Conservation (phyloP, 2,797 vertebrate species). For the Odontamblyopus lacepedii region DNA sequence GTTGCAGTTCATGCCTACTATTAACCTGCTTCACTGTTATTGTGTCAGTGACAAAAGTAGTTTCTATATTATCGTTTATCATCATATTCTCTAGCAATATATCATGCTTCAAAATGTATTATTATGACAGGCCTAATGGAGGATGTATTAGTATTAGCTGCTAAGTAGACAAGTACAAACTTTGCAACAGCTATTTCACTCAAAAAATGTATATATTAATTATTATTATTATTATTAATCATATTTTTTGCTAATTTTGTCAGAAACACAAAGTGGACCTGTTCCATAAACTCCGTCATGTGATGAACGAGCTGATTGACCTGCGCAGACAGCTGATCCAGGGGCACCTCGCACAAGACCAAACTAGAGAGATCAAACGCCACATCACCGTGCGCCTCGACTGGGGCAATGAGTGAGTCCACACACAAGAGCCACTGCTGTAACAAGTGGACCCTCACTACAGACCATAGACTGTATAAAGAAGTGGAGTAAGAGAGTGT, state of each 20-base stretch:
- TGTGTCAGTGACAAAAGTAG: too few relatives aligned
- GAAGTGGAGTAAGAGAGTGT: too few relatives aligned
- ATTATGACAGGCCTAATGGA: too few relatives aligned
- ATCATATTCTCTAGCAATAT: too few relatives aligned
- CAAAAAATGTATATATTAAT: too few relatives aligned
- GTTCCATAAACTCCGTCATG: slow-evolving; percentile 98
- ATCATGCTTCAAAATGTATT: too few relatives aligned
- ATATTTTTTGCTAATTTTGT: slow-evolving; percentile 26
- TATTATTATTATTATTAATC: too few relatives aligned
- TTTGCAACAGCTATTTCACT: too few relatives aligned
- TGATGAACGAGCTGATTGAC: slow-evolving; percentile 99
- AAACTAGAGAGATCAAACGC: slow-evolving; percentile 96
- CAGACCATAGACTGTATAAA: too few relatives aligned
- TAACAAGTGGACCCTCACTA: background rate
- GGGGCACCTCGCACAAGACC: slow-evolving; percentile 97
- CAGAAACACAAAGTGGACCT: slow-evolving; percentile 99
- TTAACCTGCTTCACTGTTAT: too few relatives aligned
- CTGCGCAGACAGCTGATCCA: slow-evolving; percentile 96
- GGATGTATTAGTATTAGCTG: background rate
- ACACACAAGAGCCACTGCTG: slow-evolving; percentile 1
- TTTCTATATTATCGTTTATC: too few relatives aligned
- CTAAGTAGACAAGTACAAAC: background rate
- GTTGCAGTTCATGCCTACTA: too few relatives aligned
- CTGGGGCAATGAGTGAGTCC: slow-evolving; percentile 99
- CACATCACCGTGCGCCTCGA: slow-evolving; percentile 97